These are phyloP conservation scores for Gastrophryne carolinensis DNA, from an alignment of 2,797 vertebrate genomes.

Conservation along the genomic window DNA sequence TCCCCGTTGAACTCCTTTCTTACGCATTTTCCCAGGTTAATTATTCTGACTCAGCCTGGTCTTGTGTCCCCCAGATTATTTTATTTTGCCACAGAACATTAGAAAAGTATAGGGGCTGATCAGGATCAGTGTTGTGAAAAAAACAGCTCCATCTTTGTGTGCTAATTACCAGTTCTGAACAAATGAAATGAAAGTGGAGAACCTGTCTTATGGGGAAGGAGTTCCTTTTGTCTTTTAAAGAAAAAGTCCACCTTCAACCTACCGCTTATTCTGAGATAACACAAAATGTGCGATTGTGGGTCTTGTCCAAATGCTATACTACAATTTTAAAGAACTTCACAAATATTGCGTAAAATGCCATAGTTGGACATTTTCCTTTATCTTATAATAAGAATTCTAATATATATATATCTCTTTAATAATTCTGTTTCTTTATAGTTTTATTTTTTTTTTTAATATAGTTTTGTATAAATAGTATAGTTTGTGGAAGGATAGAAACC, in stretches of 20 bases:
- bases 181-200: constrained; percentile 35
- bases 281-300: background rate
- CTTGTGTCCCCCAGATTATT: background rate
- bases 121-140: constrained; percentile 1
- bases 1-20: constrained; percentile 30
- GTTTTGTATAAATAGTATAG: no score
- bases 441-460: no score
- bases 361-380: no score
- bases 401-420: no score
- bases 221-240: background rate
- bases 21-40: constrained; percentile 45
- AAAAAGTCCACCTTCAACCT: background rate
- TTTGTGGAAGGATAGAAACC: no score
- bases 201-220: constrained; percentile 2
- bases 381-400: no score
- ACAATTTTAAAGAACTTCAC: background rate
- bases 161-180: constrained; percentile 38
- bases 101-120: constrained; percentile 39
- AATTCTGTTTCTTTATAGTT: no score
- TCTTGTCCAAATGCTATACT: background rate
- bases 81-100: constrained; percentile 20
- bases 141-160: constrained; percentile 13
- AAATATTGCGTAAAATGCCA: background rate
- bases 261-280: no score
- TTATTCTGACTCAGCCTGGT: constrained; percentile 28